Evolutionary conservation across 1,140 invertebrate species (phyloP).

Genomic region (Drosophila pectinifera): DNA sequence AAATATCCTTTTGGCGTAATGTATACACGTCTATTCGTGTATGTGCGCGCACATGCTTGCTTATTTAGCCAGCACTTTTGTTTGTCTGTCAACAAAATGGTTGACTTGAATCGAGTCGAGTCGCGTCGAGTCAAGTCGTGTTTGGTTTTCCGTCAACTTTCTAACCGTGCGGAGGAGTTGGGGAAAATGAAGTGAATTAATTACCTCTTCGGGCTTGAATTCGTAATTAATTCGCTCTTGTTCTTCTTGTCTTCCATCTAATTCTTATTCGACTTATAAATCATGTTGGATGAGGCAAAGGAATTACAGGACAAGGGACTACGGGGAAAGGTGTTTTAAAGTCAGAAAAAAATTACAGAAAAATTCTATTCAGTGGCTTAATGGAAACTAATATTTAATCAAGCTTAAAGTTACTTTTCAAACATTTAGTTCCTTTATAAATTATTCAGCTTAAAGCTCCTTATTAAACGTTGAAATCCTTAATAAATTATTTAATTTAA

Average conservation of each 20-base stretch:
- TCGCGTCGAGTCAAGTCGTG: slow-evolving; percentile 15
- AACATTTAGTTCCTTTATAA: too few relatives aligned
- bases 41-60: slow-evolving; percentile 39
- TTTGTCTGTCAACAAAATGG: slow-evolving; percentile 46
- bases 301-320: slow-evolving; percentile 8
- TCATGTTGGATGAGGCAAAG: slow-evolving; percentile 43
- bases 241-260: slow-evolving; percentile 31
- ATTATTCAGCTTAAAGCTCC: too few relatives aligned
- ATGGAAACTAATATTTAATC: too few relatives aligned
- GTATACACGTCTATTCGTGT: slow-evolving; percentile 36
- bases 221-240: slow-evolving; percentile 55
- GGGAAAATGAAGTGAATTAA: slow-evolving; percentile 58
- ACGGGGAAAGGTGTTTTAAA: slow-evolving; percentile 7
- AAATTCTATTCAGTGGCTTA: too few relatives aligned
- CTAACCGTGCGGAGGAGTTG: slow-evolving; percentile 1
- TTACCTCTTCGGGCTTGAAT: slow-evolving; percentile 58
- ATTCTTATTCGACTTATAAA: slow-evolving; percentile 41
- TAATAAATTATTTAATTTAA: too few relatives aligned
- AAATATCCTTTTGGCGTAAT: slow-evolving; percentile 34
- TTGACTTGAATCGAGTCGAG: slow-evolving; percentile 26
- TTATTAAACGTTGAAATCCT: too few relatives aligned
- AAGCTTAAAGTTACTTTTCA: too few relatives aligned
- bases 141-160: slow-evolving; percentile 34
- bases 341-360: too few relatives aligned
- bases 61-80: slow-evolving; percentile 35